Conservation (phyloP, 2,888 invertebrate genomes). For the Chorisops tibialis region DNA sequence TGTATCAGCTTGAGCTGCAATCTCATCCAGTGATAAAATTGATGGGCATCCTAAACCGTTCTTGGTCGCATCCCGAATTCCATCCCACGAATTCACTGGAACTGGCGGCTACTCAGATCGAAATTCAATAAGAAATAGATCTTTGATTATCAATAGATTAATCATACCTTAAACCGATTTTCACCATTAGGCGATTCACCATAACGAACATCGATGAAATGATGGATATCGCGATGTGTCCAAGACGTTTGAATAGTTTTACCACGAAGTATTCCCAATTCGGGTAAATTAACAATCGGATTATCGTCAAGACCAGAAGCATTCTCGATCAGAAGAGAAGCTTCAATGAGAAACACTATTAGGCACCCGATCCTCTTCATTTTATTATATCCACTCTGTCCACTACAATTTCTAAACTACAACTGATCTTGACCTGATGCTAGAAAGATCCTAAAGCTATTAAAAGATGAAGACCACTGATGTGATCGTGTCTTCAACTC, state of each 20-base stretch:
- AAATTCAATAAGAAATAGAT: background rate
- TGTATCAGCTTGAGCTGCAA: slow-evolving; percentile 24
- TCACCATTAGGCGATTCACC: slow-evolving; percentile 46
- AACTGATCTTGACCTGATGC: slow-evolving; percentile 4
- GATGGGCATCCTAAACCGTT: slow-evolving; percentile 48
- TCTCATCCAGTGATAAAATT: slow-evolving; percentile 36
- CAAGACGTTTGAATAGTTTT: slow-evolving; percentile 42
- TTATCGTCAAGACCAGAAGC: slow-evolving; percentile 31
- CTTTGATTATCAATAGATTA: background rate
- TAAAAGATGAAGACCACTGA: too few relatives aligned
- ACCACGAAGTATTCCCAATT: slow-evolving; percentile 40
- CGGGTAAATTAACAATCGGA: slow-evolving; percentile 44
- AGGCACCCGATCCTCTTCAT: slow-evolving; percentile 7
- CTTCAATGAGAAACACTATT: background rate
- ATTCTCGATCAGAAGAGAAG: background rate
- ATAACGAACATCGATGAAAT: slow-evolving; percentile 48
- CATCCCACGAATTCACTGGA: slow-evolving; percentile 46
- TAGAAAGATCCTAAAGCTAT: too few relatives aligned
- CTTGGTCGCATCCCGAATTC: slow-evolving; percentile 43
- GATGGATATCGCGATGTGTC: slow-evolving; percentile 43
- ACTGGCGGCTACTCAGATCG: slow-evolving; percentile 41
- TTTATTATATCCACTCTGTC: background rate
- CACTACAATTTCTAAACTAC: slow-evolving; percentile 4
- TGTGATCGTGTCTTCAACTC: too few relatives aligned
- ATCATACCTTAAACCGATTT: slow-evolving; percentile 46